Conservation (phyloP, 2,797 vertebrate species). For the Hozukius guyotensis region DNA sequence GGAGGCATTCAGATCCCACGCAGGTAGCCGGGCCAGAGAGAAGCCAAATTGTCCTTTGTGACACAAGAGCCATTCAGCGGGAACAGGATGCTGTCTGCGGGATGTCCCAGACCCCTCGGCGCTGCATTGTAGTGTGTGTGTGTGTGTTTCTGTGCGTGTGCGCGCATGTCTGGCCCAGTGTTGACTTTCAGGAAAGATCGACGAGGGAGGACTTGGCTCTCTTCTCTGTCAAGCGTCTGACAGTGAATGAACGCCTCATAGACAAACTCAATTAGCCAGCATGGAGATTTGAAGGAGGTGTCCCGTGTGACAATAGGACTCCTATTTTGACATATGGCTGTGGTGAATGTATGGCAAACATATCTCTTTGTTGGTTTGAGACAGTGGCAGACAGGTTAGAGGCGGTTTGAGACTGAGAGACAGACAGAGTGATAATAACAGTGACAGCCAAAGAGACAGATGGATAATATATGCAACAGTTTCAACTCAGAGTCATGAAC, state of each 20-base stretch:
- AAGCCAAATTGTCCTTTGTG: conserved; percentile 82
- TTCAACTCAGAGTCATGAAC: neutral
- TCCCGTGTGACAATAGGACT: conserved; percentile 58
- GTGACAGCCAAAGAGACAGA: conserved; percentile 7
- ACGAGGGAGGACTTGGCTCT: conserved; percentile 67
- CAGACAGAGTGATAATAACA: conserved; percentile 16
- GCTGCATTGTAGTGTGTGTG: conserved; percentile 72
- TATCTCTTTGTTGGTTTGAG: conserved; percentile 55
- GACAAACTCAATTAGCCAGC: conserved; percentile 77
- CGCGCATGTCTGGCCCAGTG: conserved; percentile 66
- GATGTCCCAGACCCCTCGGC: conserved; percentile 79
- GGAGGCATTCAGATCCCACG: conserved; percentile 78
- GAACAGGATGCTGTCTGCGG: conserved; percentile 83
- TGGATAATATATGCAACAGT: neutral
- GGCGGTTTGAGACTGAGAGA: conserved; percentile 36
- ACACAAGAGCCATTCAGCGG: conserved; percentile 79
- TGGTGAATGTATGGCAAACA: conserved; percentile 65
- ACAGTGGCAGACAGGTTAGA: conserved; percentile 53
- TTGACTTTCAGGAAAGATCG: conserved; percentile 75
- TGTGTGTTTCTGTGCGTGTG: conserved; percentile 61
- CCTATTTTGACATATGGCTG: conserved; percentile 62
- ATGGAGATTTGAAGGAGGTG: conserved; percentile 67
- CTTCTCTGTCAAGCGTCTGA: conserved; percentile 65
- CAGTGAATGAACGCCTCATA: conserved; percentile 66
- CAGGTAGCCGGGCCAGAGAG: conserved; percentile 79